Evolutionary conservation across 2,113 vertebrate genomes (phyloP).

Genomic region (Dipodomys merriami): DNA sequence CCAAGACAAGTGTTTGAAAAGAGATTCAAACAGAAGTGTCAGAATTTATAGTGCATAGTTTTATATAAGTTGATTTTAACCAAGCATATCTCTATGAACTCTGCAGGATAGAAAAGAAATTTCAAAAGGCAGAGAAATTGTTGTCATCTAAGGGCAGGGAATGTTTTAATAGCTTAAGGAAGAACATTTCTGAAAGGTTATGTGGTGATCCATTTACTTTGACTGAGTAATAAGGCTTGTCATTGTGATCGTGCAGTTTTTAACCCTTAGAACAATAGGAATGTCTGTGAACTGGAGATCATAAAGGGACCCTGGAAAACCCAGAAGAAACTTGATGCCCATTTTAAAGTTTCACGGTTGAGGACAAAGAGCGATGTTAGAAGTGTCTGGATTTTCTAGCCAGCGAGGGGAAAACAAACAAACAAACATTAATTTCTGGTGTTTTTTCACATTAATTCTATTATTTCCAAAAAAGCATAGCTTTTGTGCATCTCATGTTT

Average conservation of each 20-base stretch:
- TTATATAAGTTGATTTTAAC: constrained; percentile 99
- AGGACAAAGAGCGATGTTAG: constrained; percentile 57
- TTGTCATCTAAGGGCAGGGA: constrained; percentile 94
- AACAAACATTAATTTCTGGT: constrained; percentile 19
- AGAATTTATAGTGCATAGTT: constrained; percentile 95
- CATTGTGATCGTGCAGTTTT: constrained; percentile 88
- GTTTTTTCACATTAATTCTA: constrained; percentile 45
- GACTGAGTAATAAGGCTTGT: constrained; percentile 91
- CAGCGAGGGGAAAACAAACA: constrained; percentile 44
- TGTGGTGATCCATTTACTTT: constrained; percentile 92
- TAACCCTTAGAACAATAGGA: constrained; percentile 91
- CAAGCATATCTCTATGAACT: constrained; percentile 98
- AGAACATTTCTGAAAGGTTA: constrained; percentile 92
- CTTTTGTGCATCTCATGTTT: neutral
- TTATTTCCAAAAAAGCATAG: constrained; percentile 23
- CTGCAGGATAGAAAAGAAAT: constrained; percentile 96
- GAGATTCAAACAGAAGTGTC: constrained; percentile 98
- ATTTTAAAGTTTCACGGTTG: constrained; percentile 77
- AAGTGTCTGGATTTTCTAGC: constrained; percentile 75
- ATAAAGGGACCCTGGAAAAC: constrained; percentile 79
- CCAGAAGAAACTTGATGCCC: constrained; percentile 78
- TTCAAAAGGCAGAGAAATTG: constrained; percentile 94
- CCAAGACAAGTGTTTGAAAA: constrained; percentile 99
- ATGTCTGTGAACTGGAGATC: constrained; percentile 73
- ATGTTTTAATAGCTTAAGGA: constrained; percentile 94